Percentiles rank a stretch among this genome's conserved stretches.
These are phyloP conservation scores for Cyclura pinguis DNA, from an alignment of 2,797 vertebrate genomes.

Conservation along the genomic window DNA sequence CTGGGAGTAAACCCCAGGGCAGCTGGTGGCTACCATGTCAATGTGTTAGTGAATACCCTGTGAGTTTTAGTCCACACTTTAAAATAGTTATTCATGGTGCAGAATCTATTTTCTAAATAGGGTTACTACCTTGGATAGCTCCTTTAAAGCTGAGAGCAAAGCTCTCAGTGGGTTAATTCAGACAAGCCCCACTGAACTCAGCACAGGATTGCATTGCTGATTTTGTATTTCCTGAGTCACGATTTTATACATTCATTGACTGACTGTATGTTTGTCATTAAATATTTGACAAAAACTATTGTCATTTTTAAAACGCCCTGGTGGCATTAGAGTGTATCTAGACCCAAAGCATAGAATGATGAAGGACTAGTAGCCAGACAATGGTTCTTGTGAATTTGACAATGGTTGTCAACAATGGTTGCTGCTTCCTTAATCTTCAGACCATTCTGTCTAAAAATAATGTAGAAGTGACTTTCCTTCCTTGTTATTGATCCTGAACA, in stretches of 20 bases:
- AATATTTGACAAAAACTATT: not conserved
- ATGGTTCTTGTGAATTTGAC: not conserved
- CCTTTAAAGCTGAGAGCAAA: no score
- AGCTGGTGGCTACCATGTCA: no score
- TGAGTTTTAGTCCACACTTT: no score
- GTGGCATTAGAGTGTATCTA: not conserved
- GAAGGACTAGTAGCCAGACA: not conserved
- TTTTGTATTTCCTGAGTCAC: not conserved
- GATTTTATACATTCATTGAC: not conserved
- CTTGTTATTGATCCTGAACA: not conserved
- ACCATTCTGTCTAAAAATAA: not conserved
- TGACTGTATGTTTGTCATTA: not conserved
- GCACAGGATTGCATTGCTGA: not conserved
- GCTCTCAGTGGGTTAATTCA: no score
- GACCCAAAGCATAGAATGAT: not conserved
- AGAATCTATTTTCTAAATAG: no score
- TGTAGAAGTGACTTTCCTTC: not conserved
- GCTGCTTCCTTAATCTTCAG: not conserved
- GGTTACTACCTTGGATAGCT: no score
- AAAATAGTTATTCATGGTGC: no score
- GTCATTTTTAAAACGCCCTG: not conserved
- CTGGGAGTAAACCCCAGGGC: not conserved
- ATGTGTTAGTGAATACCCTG: no score
- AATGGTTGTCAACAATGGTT: no score
- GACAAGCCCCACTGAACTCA: not conserved